phyloP scores from a whole-genome alignment of 2,888 invertebrate species.

The Temnothorax ravouxi region DNA sequence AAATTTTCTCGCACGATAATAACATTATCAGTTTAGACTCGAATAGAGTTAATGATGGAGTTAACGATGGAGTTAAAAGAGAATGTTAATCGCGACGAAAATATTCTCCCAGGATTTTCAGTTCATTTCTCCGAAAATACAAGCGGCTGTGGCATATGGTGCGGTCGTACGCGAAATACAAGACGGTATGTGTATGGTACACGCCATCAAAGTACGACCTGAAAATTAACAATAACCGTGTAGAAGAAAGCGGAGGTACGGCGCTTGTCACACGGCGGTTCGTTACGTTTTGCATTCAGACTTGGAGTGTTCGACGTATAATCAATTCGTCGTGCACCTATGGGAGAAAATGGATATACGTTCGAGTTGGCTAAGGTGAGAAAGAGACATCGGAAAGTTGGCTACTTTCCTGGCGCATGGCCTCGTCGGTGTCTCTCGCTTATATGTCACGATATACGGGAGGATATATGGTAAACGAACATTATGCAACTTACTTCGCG shows the following conservation, averaged over 20 bases:
- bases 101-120: not conserved
- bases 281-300: conserved; percentile 41
- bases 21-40: not conserved
- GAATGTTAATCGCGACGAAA: conserved; percentile 17
- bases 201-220: conserved; percentile 28
- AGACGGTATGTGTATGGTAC: conserved; percentile 17
- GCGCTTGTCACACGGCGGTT: conserved; percentile 24
- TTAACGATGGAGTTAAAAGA: conserved; percentile 20
- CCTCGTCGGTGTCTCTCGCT: conserved; percentile 16
- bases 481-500: conserved; percentile 60
- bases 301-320: conserved; percentile 13
- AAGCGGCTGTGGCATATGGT: not conserved
- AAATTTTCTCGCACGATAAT: not conserved
- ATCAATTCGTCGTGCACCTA: not conserved
- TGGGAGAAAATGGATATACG: not conserved
- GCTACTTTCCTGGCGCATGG: conserved; percentile 1
- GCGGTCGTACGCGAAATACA: conserved; percentile 53
- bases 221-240: conserved; percentile 69
- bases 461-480: conserved; percentile 26
- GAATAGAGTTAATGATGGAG: not conserved
- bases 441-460: conserved; percentile 27
- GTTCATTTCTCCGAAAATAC: conserved; percentile 29
- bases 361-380: not conserved
- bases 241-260: not conserved
- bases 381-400: conserved; percentile 22